Base-by-base conservation (phyloP, 2,797 vertebrate genomes). In the Pangasius krempfi region DNA sequence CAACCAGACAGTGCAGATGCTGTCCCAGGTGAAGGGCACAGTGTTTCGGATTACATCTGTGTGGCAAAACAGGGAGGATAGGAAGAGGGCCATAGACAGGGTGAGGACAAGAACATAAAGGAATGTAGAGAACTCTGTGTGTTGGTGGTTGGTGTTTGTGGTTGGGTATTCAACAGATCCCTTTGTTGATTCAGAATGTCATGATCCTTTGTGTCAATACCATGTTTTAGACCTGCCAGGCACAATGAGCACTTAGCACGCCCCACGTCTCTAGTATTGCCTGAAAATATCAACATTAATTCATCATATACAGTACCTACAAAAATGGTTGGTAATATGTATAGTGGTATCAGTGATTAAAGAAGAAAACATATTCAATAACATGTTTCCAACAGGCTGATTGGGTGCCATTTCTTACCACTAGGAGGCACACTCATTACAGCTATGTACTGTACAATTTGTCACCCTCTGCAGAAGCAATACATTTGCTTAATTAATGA, bases 41-140 rank as follows among this genome's bases (percentile, higher is more conserved):
- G 60, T 89, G 84, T 85, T 85, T 91, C 84, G 86, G 81, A 89
- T 86, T 88, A 89, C 87, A 86, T 86, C 87, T 84, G 44, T 54
- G 33, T 82, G 73, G 80, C 84, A 88, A 87, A 92, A 86, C 64
- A 88, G 52, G 85, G 88, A 84, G 89, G 87, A 79, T 60, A 68
- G 68, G 75, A 84, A 80, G 73, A 81, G 83, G 68, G 68, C 6
- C 6, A 10, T 56, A 72, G 50, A 75, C 20, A 54, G 83, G 85
- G 79, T 85, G 81, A 72, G 62, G 70, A 88, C 62, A 62, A 64
- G 25, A 86, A 44, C 68, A 86, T 37, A 76, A 87, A 86, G 79
- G 75, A 66, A 60, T 68, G 56, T 20, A 56, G 54, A 60, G 8
- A 79, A 56, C 64, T 56, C 12, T 50, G 50, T 62, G 73, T 79